Evolutionary conservation across 2,888 invertebrate genomes (phyloP), one percentile per base, ranked within the genome.

Genomic region (Dryobota labecula): DNA sequence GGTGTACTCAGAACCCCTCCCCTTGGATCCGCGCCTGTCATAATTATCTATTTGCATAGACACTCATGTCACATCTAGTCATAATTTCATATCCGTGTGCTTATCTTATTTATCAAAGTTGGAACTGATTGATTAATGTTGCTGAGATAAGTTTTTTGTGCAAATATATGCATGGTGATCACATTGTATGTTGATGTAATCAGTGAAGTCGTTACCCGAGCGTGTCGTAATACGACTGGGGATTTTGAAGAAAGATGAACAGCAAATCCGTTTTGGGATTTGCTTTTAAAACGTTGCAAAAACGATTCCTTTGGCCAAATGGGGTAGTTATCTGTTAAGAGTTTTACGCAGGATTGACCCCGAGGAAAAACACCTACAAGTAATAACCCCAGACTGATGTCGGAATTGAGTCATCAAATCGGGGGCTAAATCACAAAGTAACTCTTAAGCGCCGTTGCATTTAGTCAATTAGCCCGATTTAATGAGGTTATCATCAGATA

Each of bases 1-100:
- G 64, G 49, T 41, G 20, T 61, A 30, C 33, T 60, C 3, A 27
- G 8, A 33, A 24, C 30, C 27, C 61, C 61, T 65, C 58, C 63
- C 8, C 69, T 75, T 64, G 49, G 49, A 75, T 65, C 33, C 76
- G 61, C 70, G 70, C 61, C 76, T 41, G 27, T 45, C 41, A 30
- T 47, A 70, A 54, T 70, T 74, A 60, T 18, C 63, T 75, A 64
- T 56, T 51, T 63, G 33, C 13, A 63, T 70, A 49, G 54, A 30
- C 5, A 54, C 24, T 54, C 30, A 49, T 64, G 36, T 75, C 70
- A 41, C 4, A 36, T 27, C 60, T 45, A 6, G 41, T 61, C 18
- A 74, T 57, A 15, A 24, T 62, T 43, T 24, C 36, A 68, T 13
- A 49, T 30, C 74, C 68, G 38, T 49, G 61, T 51, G 20, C 9